Conservation (phyloP, 2,113 vertebrate genomes). For the Recurvirostra avosetta region DNA sequence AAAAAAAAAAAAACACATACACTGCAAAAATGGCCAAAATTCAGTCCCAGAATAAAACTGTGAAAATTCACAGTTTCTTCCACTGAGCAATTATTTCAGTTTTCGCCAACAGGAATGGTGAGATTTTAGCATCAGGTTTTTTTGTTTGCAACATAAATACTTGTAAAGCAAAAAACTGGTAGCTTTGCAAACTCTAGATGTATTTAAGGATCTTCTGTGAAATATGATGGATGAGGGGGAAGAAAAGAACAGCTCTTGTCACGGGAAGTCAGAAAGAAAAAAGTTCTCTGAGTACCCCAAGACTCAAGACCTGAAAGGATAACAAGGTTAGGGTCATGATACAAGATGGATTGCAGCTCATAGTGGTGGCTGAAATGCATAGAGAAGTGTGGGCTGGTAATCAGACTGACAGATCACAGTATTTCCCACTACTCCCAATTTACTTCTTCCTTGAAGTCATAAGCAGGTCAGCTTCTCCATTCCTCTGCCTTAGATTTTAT, state of each 20-base stretch:
- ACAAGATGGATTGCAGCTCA: background rate
- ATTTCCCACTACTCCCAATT: conserved; percentile 30
- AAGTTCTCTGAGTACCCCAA: conserved; percentile 4
- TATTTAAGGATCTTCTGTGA: conserved; percentile 62
- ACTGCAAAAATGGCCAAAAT: conserved; percentile 63
- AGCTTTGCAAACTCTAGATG: conserved; percentile 52
- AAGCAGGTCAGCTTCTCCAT: conserved; percentile 8
- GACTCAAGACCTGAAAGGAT: conserved; percentile 3
- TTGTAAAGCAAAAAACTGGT: conserved; percentile 49
- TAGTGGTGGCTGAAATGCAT: background rate
- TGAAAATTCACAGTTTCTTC: conserved; percentile 68
- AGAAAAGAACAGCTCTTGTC: conserved; percentile 51
- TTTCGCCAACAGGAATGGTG: conserved; percentile 60
- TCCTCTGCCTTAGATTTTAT: background rate
- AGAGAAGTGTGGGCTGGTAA: conserved; percentile 5
- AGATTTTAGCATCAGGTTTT: conserved; percentile 68
- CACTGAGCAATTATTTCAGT: conserved; percentile 67
- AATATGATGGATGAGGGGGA: conserved; percentile 56
- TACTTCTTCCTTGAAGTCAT: conserved; percentile 18
- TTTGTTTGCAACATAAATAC: conserved; percentile 64
- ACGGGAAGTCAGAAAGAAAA: conserved; percentile 31
- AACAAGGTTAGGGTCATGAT: conserved; percentile 4
- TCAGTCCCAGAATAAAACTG: conserved; percentile 65
- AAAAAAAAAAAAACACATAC: background rate
- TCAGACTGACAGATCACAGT: conserved; percentile 1